These are phyloP conservation scores for Bergia sp. DNA, from an alignment of 92 coral and sea anemone genomes.

Conservation along the genomic window DNA sequence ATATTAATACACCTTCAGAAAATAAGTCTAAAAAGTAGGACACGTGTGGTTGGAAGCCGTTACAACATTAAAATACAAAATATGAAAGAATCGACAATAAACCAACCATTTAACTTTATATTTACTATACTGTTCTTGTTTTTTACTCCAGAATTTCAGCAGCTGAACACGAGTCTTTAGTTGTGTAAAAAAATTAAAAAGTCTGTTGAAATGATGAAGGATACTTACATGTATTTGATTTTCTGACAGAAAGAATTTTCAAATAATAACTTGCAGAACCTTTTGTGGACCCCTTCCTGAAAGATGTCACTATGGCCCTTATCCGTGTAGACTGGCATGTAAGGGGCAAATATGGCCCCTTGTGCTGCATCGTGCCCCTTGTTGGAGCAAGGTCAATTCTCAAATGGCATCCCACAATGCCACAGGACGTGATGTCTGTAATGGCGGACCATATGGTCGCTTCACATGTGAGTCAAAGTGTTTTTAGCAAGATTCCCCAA, in stretches of 20 bases:
- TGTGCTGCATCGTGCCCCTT: conserved; percentile 81
- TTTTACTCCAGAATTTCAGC: too few relatives aligned
- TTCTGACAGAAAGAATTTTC: too few relatives aligned
- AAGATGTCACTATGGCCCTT: conserved; percentile 65
- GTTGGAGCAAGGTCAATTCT: conserved; percentile 82
- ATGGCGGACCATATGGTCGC: conserved; percentile 77
- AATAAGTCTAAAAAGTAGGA: too few relatives aligned
- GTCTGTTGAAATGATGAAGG: background rate
- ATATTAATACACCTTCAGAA: too few relatives aligned
- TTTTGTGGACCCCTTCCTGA: conserved; percentile 65
- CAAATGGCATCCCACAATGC: conserved; percentile 72
- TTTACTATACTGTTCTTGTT: too few relatives aligned
- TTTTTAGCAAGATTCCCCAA: background rate
- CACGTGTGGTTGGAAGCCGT: too few relatives aligned
- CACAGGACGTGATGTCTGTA: conserved; percentile 67
- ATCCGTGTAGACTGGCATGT: conserved; percentile 81
- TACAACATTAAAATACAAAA: too few relatives aligned
- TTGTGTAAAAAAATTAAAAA: too few relatives aligned
- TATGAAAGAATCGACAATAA: too few relatives aligned
- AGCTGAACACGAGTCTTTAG: too few relatives aligned
- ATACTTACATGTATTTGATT: too few relatives aligned
- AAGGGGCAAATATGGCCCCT: conserved; percentile 94
- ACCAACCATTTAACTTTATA: too few relatives aligned
- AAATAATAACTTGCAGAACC: conserved; percentile 54
- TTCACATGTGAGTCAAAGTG: conserved; percentile 76